Conservation (phyloP, 2,797 vertebrate species). For the Manis pentadactyla region DNA sequence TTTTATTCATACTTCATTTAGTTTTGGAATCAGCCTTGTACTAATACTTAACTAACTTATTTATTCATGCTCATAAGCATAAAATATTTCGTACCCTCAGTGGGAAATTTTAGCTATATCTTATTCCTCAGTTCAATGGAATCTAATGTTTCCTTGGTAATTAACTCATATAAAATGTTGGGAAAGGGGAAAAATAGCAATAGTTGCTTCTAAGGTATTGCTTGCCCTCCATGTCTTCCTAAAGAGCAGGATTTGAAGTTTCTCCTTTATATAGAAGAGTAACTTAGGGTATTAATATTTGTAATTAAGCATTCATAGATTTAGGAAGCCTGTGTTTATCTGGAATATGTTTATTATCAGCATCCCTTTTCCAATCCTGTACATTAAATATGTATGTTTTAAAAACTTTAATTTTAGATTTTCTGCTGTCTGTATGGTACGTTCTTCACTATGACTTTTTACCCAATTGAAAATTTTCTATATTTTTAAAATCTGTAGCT, state of each 20-base stretch:
- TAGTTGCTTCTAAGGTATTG: not conserved
- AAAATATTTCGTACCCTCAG: not conserved
- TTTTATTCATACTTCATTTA: not conserved
- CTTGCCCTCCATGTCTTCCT: not conserved
- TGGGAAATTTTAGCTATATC: conserved; percentile 1
- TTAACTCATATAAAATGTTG: not conserved
- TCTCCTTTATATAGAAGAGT: not conserved
- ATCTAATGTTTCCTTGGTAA: conserved; percentile 17
- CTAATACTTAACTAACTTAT: conserved; percentile 32
- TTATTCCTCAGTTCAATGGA: conserved; percentile 17
- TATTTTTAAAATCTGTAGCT: not conserved
- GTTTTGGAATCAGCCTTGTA: not conserved
- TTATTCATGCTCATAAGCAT: not conserved
- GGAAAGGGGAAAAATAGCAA: not conserved
- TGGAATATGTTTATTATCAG: conserved; percentile 21
- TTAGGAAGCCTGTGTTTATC: conserved; percentile 8
- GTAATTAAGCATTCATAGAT: not conserved
- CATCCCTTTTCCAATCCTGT: not conserved
- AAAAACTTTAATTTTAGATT: not conserved
- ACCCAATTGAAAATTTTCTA: not conserved
- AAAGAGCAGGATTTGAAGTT: not conserved
- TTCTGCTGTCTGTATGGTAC: not conserved
- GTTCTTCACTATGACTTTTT: conserved; percentile 36
- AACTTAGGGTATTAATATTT: conserved; percentile 23
- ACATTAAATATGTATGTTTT: conserved; percentile 17